Conservation (phyloP, 2,113 vertebrate species). For the Ptychochromis oligacanthus region DNA sequence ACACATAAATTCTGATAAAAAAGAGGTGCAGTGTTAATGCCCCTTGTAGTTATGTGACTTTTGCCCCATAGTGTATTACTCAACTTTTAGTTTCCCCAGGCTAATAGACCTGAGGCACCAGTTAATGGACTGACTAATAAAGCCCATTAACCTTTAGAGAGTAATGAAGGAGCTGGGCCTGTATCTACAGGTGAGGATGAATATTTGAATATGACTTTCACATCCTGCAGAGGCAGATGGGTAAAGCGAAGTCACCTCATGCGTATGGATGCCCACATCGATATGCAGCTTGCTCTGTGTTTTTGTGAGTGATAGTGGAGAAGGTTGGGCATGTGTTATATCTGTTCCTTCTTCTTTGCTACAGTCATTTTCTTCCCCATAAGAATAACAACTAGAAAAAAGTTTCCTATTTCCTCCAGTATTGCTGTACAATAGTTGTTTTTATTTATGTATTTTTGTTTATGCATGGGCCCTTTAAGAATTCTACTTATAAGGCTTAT, state of each 20-base stretch:
- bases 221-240: conserved; percentile 36
- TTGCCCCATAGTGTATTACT: not conserved
- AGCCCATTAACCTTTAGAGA: conserved; percentile 27
- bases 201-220: conserved; percentile 57
- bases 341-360: not conserved
- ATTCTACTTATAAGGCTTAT: too few relatives aligned
- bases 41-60: not conserved
- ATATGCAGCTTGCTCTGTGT: not conserved
- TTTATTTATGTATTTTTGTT: not conserved
- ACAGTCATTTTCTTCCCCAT: not conserved
- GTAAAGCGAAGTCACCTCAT: conserved; percentile 46
- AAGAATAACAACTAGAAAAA: not conserved
- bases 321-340: not conserved
- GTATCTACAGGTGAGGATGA: not conserved
- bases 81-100: not conserved
- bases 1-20: not conserved
- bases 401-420: not conserved
- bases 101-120: not conserved
- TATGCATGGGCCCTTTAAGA: not conserved
- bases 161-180: not conserved
- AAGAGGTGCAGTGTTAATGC: not conserved
- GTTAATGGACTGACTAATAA: conserved; percentile 19
- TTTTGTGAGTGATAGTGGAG: not conserved
- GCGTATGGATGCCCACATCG: conserved; percentile 44
- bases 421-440: too few relatives aligned